A percentile compares a stretch with the other conserved stretches of the same genome.
These are phyloP conservation scores for Drosophila recens DNA, from an alignment of 2,888 invertebrate genomes.

Conservation along the genomic window DNA sequence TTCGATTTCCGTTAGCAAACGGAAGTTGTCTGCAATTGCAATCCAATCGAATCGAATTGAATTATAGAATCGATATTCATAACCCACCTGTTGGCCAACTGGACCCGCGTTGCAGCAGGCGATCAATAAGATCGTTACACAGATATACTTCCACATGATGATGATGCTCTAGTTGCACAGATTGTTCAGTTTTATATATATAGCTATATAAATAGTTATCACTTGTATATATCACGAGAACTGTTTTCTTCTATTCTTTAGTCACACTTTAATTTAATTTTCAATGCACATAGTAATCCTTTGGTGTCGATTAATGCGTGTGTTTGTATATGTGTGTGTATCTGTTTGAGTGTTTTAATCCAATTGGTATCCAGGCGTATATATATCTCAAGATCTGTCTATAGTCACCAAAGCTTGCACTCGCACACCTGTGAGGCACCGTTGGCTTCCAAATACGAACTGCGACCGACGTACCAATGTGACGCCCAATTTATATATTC, in stretches of 20 bases:
- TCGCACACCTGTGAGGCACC: slow-evolving; percentile 85
- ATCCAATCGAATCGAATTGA: slow-evolving; percentile 7
- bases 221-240: slow-evolving; percentile 36
- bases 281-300: slow-evolving; percentile 73
- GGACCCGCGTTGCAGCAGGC: slow-evolving; percentile 82
- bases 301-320: slow-evolving; percentile 16
- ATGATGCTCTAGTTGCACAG: slow-evolving; percentile 23
- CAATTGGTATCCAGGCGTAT: slow-evolving; percentile 44
- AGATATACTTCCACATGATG: slow-evolving; percentile 80
- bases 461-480: slow-evolving; percentile 83
- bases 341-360: slow-evolving; percentile 41
- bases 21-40: slow-evolving; percentile 60
- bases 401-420: slow-evolving; percentile 84
- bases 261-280: slow-evolving; percentile 8
- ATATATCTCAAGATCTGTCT: slow-evolving; percentile 35
- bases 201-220: slow-evolving; percentile 38
- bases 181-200: slow-evolving; percentile 44
- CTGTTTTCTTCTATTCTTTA: slow-evolving; percentile 1
- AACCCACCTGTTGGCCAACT: slow-evolving; percentile 82
- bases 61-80: slow-evolving; percentile 13
- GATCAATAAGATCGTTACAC: slow-evolving; percentile 75
- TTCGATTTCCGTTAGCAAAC: slow-evolving; percentile 69
- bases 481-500: slow-evolving; percentile 86
- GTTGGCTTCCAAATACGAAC: slow-evolving; percentile 85
- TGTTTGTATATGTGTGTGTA: slow-evolving; percentile 25